Base-by-base conservation (phyloP, 2,113 vertebrate genomes). In the Typhlomys cinereus region DNA sequence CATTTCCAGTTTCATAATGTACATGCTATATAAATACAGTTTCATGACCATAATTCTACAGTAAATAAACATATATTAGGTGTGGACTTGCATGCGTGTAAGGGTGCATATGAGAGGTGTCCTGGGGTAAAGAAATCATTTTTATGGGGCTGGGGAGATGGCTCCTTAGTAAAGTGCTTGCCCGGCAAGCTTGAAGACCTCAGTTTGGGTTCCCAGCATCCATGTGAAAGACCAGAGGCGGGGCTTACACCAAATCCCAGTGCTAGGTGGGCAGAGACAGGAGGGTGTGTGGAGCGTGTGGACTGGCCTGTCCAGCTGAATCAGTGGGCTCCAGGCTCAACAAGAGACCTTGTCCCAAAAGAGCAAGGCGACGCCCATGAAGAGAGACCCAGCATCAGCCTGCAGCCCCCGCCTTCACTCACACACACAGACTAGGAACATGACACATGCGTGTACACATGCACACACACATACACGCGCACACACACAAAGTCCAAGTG, bases 331-430 rank as follows among this genome's bases (percentile, higher is more conserved):
- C 31, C 20, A 36, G 21, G 17, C 2, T 76, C 5, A 54, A 12
- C 54, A 25, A 76, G 74, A n/a, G 20, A n/a, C 18, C 20, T 27
- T 46, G 1, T 50, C 44, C 5, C 2, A 41, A 70, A 12, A 41
- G 9, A 5, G 12, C 11, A 11, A 8, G 4, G 11, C 10, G 13
- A 14, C 36, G 20, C 10, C 18, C 9, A 18, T 2, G 17, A 15
- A 48, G 27, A 34, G 17, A 31, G 69, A 70, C 4, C 20, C 34
- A 36, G 11, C n/a, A n/a, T 39, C 36, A 39, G 39, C 36, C 23
- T 70, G 36, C 41, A 21, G 21, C 20, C 21, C 41, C 67, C 36
- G 2, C 25, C 1, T 70, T 20, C 18, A 36, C 10, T 36, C n/a
- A 67, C 34, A 20, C 64, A 66, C 64, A 66, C 18, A 20, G 7